These are phyloP conservation scores for Phaenicophaeus curvirostris DNA, from an alignment of 2,797 vertebrate species.

Conservation along the genomic window DNA sequence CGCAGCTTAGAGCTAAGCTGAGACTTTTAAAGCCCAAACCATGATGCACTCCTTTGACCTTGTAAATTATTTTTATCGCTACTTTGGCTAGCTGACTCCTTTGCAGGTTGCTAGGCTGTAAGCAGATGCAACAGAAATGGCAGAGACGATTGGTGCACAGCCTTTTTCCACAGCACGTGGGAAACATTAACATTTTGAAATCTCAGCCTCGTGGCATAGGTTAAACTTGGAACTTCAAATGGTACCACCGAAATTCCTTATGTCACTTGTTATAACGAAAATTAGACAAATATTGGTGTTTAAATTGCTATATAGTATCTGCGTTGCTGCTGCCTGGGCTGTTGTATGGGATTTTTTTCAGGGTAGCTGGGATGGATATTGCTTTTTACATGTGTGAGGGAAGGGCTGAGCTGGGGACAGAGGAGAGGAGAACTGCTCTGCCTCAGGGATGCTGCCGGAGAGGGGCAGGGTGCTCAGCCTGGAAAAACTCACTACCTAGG, in stretches of 20 bases:
- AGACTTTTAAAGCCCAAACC: neutral
- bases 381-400: neutral
- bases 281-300: accelerated
- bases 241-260: neutral
- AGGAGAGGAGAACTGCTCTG: neutral
- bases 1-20: neutral
- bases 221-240: neutral
- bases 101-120: neutral
- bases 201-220: neutral
- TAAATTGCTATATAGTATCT: accelerated
- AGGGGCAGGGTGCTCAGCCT: neutral
- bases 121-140: neutral
- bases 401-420: neutral
- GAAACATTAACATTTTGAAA: neutral
- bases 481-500: accelerated
- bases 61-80: neutral
- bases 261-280: neutral
- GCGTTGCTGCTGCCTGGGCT: neutral
- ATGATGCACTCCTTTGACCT: neutral
- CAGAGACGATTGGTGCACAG: neutral
- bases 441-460: accelerated
- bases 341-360: accelerated
- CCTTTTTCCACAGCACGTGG: neutral
- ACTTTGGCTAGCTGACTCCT: neutral
- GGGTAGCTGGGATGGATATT: neutral